Evolutionary conservation across 2,797 vertebrate species (phyloP).

Genomic region (Dendrocincla tyrannina): DNA sequence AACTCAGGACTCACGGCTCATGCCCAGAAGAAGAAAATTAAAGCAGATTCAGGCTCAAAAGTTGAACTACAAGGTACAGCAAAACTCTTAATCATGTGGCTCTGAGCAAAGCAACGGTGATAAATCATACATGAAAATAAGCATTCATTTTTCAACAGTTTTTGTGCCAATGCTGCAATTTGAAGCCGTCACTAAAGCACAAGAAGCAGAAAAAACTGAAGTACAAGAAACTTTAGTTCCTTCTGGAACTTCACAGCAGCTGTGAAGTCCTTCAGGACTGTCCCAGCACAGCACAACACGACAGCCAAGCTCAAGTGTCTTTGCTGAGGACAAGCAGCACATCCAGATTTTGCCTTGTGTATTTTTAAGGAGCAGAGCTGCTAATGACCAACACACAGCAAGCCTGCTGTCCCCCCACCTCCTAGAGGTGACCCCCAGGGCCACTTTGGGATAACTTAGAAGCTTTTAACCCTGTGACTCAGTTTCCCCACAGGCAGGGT

Average conservation of each 20-base stretch:
- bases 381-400: not conserved
- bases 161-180: conserved; percentile 3
- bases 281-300: not conserved
- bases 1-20: not conserved
- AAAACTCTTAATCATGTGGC: not conserved
- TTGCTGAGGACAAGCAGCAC: not conserved
- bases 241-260: not conserved
- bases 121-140: not conserved
- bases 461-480: not conserved
- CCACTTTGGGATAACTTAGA: not conserved
- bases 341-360: fast-evolving
- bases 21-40: not conserved
- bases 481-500: not conserved
- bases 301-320: not conserved
- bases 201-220: not conserved
- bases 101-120: not conserved
- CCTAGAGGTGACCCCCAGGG: not conserved
- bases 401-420: fast-evolving
- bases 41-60: not conserved
- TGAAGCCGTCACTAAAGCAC: not conserved
- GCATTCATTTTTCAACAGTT: not conserved
- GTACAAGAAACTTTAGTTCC: not conserved
- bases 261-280: not conserved
- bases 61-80: not conserved
- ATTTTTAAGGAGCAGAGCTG: not conserved